Evolutionary conservation across 1,140 invertebrate genomes (phyloP), one percentile per base, ranked within the genome.

Genomic region (Drosophila guanche): DNA sequence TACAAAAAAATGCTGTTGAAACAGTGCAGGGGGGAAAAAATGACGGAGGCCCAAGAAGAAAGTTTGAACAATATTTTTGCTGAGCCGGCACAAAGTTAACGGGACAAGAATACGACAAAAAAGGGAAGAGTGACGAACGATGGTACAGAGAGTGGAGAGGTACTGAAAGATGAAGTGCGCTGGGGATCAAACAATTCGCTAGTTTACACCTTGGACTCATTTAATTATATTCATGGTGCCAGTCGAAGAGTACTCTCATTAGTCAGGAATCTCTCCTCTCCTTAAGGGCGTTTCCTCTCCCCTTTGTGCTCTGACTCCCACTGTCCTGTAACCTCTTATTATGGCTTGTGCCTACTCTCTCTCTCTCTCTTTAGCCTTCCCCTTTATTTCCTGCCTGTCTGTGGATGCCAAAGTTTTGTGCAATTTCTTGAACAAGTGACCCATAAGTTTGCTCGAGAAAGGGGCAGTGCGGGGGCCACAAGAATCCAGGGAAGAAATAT

Each of bases 111-210:
- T 53, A 45, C 16, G 45, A 43, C 45, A 47, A 69, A 76, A 70
- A 76, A 47, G 62, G 10, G 14, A 52, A 54, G 12, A 53, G 41
- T 52, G 23, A 62, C 45, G 43, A 37, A 37, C 5, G 20, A 47
- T 10, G 33, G 20, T 29, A 52, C 27, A 1, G 5, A 14, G 12
- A 20, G 6, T 37, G 20, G 3, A 12, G 37, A 27, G 45, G 33
- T 27, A 27, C 47, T 16, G 23, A 45, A 14, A 12, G 22, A 42
- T 14, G 22, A 27, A 45, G 1, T 41, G 59, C 41, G 25, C 53
- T 86, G 74, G 86, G 83, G 83, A 86, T 86, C 81, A 86, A 86
- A 86, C 81, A 86, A 86, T 86, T 86, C 79, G 83, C 83, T 86
- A 88, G 81, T 86, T 86, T 86, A 86, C 81, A 86, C 81, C 81